phyloP scores from a whole-genome alignment of 2,888 invertebrate species.

The Parochlus steinenii region DNA sequence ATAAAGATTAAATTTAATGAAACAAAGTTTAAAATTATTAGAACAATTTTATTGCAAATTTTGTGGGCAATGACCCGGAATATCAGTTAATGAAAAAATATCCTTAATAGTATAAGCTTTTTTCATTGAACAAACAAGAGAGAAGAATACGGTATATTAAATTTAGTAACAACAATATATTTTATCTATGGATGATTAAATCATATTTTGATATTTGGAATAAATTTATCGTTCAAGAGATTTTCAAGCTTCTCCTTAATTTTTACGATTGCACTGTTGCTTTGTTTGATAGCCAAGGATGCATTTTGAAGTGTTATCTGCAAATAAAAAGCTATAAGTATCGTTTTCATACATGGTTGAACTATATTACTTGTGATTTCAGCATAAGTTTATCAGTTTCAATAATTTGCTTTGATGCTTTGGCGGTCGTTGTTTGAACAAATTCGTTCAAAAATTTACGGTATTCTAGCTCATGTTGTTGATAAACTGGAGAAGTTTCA shows the following conservation, averaged over 20 bases:
- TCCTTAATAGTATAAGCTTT: not conserved
- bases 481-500: conserved; percentile 6
- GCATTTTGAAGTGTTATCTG: conserved; percentile 10
- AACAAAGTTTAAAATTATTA: too few species aligned
- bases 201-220: conserved; percentile 7
- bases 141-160: too few species aligned
- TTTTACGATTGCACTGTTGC: not conserved
- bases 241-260: not conserved
- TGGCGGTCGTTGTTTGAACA: conserved; percentile 5
- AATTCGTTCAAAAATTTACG: conserved; percentile 1
- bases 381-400: conserved; percentile 10
- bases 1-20: too few species aligned
- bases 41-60: too few species aligned
- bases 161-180: not conserved
- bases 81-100: not conserved
- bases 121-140: too few species aligned
- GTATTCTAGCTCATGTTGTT: not conserved
- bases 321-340: conserved; percentile 1
- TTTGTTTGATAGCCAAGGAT: conserved; percentile 3
- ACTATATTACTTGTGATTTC: conserved; percentile 5
- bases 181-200: not conserved
- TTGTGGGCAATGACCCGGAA: not conserved
- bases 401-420: conserved; percentile 7
- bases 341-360: not conserved
- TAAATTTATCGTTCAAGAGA: conserved; percentile 1